Evolutionary conservation across 2,113 vertebrate species (phyloP), one percentile per base, ranked within the genome.

Genomic region (Lontra canadensis): DNA sequence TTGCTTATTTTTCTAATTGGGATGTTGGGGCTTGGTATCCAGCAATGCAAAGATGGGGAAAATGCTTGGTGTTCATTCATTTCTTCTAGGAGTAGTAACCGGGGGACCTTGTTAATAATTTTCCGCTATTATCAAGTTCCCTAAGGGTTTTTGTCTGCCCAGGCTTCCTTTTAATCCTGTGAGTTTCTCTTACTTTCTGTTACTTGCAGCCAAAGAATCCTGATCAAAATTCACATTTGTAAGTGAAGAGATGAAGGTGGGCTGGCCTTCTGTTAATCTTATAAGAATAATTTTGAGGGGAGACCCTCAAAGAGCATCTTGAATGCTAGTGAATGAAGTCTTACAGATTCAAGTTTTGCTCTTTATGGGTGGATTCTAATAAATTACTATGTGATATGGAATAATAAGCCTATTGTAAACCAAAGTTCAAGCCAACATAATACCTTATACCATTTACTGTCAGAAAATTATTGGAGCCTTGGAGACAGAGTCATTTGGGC

Each of bases 211-310:
- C 52, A 78, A 95, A 81, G 47, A 82, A 81, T 96, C 49, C 67
- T 76, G 14, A 90, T 88, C 67, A 90, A 97, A 96, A 52, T 11
- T 14, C 36, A 92, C n/a, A 92, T 65, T 89, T 95, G 49, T 20
- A 93, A 93, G 65, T 87, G 44, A 42, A 15, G 79, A 81, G 61
- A 80, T 67, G 47, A 87, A 61, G 7, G 59, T 94, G 52, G 55
- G 52, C 23, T 96, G 59, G 25, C 73, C 8, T 89, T 90, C 73
- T 81, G 80, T n/a, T 73, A 96, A 36, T 7, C 7, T 97, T 86
- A 80, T 20, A 91, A 76, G 29, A 85, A 96, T 89, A 29, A 95
- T 82, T 96, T 90, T 93, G 67, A 97, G 76, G 61, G 57, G 44
- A 61, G 31, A n/a, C 36, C 34, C 10, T 65, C 26, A 57, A 90